Percentiles rank a stretch among this genome's conserved stretches.
These are phyloP conservation scores for Philereme transversata DNA, from an alignment of 2,888 invertebrate genomes.

Conservation along the genomic window DNA sequence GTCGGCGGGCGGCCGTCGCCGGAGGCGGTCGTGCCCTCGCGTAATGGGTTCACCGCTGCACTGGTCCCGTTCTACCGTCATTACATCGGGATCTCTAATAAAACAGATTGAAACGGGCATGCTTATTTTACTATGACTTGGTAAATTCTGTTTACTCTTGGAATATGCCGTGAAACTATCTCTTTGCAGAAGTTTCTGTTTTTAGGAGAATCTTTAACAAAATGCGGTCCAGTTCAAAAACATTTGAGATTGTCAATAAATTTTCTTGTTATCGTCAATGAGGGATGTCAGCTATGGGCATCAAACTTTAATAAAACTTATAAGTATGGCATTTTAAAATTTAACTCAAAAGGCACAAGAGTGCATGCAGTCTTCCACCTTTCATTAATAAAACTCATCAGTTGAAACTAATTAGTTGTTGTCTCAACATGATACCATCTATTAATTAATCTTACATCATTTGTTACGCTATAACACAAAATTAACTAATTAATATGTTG, in stretches of 20 bases:
- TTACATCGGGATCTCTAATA: constrained; percentile 51
- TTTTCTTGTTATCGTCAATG: too few relatives aligned
- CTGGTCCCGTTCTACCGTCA: constrained; percentile 58
- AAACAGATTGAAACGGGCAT: constrained; percentile 46
- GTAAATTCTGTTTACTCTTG: constrained; percentile 10
- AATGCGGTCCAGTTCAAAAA: too few relatives aligned
- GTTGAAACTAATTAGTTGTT: constrained; percentile 13
- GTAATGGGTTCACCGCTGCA: constrained; percentile 68
- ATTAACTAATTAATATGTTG: constrained; percentile 23
- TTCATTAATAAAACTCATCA: constrained; percentile 15
- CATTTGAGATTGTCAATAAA: too few relatives aligned
- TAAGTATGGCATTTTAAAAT: too few relatives aligned
- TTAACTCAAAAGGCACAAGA: too few relatives aligned
- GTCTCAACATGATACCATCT: constrained; percentile 18
- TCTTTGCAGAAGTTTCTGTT: too few relatives aligned
- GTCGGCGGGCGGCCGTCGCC: constrained; percentile 67
- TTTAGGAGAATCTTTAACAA: too few relatives aligned
- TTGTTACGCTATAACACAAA: constrained; percentile 27
- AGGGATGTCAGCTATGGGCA: too few relatives aligned
- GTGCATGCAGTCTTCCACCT: neutral
- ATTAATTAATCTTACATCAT: constrained; percentile 36
- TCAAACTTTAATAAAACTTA: too few relatives aligned
- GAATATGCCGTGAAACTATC: too few relatives aligned
- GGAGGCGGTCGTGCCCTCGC: constrained; percentile 68
- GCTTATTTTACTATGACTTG: constrained; percentile 21